A percentile compares a stretch with the other conserved stretches of the same genome.
Evolutionary conservation across 2,888 invertebrate species (phyloP).

Genomic region (Hybos culiciformis): DNA sequence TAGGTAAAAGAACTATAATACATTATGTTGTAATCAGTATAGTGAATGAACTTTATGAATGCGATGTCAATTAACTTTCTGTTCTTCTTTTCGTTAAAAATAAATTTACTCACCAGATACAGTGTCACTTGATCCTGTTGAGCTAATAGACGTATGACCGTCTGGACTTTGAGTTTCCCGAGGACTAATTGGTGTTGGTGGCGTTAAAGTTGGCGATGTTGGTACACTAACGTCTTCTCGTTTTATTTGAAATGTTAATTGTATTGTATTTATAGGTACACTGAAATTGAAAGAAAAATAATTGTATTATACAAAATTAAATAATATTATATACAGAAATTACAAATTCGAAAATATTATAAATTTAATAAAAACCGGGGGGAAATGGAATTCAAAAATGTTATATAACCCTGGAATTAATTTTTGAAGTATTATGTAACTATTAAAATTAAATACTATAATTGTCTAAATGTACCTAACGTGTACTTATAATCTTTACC

Average conservation of each 20-base stretch:
- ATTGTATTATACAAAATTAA: too few species aligned
- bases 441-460: too few species aligned
- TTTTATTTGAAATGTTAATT: constrained; percentile 19
- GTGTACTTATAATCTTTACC: too few species aligned
- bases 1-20: neutral
- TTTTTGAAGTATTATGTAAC: too few species aligned
- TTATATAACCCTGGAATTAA: too few species aligned
- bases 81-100: neutral
- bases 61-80: neutral
- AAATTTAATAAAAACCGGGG: too few species aligned
- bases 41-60: neutral
- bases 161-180: constrained; percentile 32
- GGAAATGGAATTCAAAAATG: too few species aligned
- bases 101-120: constrained; percentile 27
- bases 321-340: too few species aligned
- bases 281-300: constrained; percentile 10
- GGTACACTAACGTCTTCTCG: constrained; percentile 16
- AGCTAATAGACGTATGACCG: constrained; percentile 33
- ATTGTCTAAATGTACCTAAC: too few species aligned
- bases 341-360: too few species aligned
- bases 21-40: too few species aligned
- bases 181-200: constrained; percentile 29
- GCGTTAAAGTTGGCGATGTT: constrained; percentile 26
- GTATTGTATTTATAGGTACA: constrained; percentile 17
- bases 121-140: constrained; percentile 31